Evolutionary conservation across 2,113 vertebrate genomes (phyloP), one percentile per base, ranked within the genome.

Genomic region (Myotis lucifugus): DNA sequence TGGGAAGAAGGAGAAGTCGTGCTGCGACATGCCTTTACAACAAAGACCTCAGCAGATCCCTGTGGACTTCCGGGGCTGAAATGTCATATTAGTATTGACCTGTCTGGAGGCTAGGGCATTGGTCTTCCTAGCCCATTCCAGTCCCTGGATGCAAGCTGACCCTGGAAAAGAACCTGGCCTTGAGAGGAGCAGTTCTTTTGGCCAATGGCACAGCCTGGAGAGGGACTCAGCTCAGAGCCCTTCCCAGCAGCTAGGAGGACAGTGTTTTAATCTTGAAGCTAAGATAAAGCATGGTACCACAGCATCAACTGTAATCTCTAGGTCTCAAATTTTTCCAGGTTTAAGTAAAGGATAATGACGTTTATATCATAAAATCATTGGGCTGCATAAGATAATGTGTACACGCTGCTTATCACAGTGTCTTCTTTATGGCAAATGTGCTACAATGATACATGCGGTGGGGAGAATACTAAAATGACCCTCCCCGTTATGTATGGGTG

Each of bases 61-160:
- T 69, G 34, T n/a, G n/a, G 8, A 48, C 11, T 52, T 40, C 69
- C 73, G 37, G 40, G 32, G 2, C 3, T 59, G 50, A 29, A 23
- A 34, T 52, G 46, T 17, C 29, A 10, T 29, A 3, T 82, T 37
- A 17, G 2, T 12, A n/a, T 52, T 50, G 23, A 77, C 11, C 23
- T 59, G 0, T 59, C 6, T 83, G 9, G 6, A 77, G 34, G 3
- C 1, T 7, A 61, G 32, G 3, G 6, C 2, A 2, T 2, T 66
- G 37, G 42, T 34, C 23, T 61, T 93, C 32, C 15, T 19, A 64
- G n/a, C 14, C 17, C 12, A 32, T 11, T 94, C 8, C 0, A 25
- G 27, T 7, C 27, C 54, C 34, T 48, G 4, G 6, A 25, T 52
- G 3, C 37, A 4, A 77, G 9, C 13, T 90, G 14, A 32, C 17